Percentiles rank a stretch among this genome's conserved stretches.
These are phyloP conservation scores for Dendropsophus ebraccatus DNA, from an alignment of 2,113 vertebrate genomes.

Conservation along the genomic window DNA sequence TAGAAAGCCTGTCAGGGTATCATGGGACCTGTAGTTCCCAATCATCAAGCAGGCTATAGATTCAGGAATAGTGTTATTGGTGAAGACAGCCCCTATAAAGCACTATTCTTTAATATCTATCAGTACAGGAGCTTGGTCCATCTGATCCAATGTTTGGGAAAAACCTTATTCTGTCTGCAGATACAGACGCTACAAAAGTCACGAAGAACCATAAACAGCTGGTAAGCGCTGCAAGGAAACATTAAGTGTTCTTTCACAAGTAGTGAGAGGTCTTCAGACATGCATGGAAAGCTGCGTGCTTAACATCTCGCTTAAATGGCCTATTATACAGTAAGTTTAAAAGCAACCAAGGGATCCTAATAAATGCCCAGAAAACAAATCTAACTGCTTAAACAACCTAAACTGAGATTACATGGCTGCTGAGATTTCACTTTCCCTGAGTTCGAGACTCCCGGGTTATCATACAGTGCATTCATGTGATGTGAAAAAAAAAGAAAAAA, in stretches of 20 bases:
- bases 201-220: conserved; percentile 20
- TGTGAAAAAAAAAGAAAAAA: too few species aligned
- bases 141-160: neutral
- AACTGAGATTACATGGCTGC: conserved; percentile 4
- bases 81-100: too few species aligned
- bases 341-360: conserved; percentile 35
- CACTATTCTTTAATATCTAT: neutral
- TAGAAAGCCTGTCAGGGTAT: too few species aligned
- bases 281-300: conserved; percentile 35
- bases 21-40: too few species aligned
- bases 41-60: too few species aligned
- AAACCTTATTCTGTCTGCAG: neutral
- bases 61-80: too few species aligned
- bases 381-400: conserved; percentile 17
- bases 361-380: conserved; percentile 37
- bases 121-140: neutral
- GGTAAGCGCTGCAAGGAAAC: conserved; percentile 14
- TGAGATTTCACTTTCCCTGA: neutral
- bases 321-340: conserved; percentile 31
- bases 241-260: conserved; percentile 14
- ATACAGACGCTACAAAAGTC: neutral
- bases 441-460: neutral
- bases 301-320: conserved; percentile 17
- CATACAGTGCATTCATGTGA: neutral
- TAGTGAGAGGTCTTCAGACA: conserved; percentile 22